Evolutionary conservation across 2,888 invertebrate genomes (phyloP).

Genomic region (Drosophila engyochracea): DNA sequence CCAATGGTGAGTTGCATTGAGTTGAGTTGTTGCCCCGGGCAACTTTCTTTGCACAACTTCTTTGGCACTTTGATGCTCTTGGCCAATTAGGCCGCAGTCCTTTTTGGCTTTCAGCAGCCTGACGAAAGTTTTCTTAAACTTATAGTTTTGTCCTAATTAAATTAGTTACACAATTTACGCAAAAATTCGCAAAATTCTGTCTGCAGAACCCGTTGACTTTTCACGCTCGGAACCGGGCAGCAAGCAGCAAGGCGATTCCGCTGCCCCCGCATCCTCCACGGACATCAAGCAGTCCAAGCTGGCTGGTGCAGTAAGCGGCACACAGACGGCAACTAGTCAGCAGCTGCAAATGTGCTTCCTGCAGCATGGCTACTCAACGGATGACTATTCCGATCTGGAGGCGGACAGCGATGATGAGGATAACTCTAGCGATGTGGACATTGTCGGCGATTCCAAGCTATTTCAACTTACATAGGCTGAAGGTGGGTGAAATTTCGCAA

Average conservation of each 20-base stretch:
- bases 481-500: conserved; percentile 3
- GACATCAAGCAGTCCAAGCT: conserved; percentile 58
- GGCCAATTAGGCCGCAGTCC: conserved; percentile 57
- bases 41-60: conserved; percentile 56
- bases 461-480: conserved; percentile 83
- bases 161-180: conserved; percentile 61
- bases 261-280: conserved; percentile 37
- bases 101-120: conserved; percentile 50
- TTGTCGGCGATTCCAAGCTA: conserved; percentile 84
- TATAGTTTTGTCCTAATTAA: conserved; percentile 56
- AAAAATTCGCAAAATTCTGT: conserved; percentile 39
- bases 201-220: conserved; percentile 85
- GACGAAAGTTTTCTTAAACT: conserved; percentile 60
- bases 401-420: conserved; percentile 82
- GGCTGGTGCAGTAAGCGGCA: conserved; percentile 2
- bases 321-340: conserved; percentile 46
- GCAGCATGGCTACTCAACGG: conserved; percentile 84
- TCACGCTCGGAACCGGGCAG: conserved; percentile 82
- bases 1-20: conserved; percentile 82
- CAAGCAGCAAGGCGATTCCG: conserved; percentile 54
- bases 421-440: conserved; percentile 85
- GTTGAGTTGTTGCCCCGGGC: background rate
- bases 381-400: conserved; percentile 84
- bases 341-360: conserved; percentile 78
- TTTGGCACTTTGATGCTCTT: conserved; percentile 41